Percentiles rank a stretch among this genome's conserved stretches.
phyloP scores from a whole-genome alignment of 2,113 vertebrate species.

The Pygoscelis antarcticus region DNA sequence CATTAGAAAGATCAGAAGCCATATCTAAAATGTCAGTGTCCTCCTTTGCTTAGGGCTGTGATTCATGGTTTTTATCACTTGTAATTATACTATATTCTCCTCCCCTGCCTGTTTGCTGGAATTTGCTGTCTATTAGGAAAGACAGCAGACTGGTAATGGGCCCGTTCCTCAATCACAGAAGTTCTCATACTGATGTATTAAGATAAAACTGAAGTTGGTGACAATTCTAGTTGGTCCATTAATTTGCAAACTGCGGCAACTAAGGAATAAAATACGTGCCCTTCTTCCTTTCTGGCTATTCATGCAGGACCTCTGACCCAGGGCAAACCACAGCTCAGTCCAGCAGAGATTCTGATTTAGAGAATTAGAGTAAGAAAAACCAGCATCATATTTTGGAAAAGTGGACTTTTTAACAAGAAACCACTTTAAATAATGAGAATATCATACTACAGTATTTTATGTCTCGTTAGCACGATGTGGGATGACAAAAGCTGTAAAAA shows the following conservation, averaged over 20 bases:
- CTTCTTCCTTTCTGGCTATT: background rate
- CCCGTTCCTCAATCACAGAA: background rate
- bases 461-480: background rate
- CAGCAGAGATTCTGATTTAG: background rate
- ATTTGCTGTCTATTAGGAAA: background rate
- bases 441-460: background rate
- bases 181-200: background rate
- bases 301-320: background rate
- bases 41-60: conserved; percentile 14
- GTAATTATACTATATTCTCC: background rate
- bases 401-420: background rate
- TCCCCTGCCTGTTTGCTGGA: background rate
- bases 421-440: background rate
- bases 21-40: background rate
- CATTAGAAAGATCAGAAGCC: background rate
- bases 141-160: background rate
- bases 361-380: background rate
- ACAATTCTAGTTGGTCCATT: background rate
- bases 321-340: background rate
- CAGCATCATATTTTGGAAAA: background rate
- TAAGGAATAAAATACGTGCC: background rate
- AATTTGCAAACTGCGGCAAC: background rate
- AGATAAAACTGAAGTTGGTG: background rate
- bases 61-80: background rate
- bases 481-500: background rate